phyloP scores from a whole-genome alignment of 2,113 vertebrate genomes.

The Hippocampus zosterae region DNA sequence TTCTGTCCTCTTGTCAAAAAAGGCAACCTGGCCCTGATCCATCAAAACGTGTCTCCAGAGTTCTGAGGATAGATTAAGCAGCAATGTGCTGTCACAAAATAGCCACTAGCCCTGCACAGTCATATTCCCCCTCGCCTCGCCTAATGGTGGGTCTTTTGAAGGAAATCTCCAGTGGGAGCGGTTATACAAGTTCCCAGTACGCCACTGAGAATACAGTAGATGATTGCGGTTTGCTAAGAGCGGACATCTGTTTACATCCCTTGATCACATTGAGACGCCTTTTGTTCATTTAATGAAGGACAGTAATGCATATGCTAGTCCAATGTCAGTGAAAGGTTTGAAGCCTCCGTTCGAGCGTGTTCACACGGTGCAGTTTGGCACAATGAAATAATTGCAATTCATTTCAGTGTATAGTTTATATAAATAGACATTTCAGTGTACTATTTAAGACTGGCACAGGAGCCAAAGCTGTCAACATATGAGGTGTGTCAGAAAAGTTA shows the following conservation, averaged over 20 bases:
- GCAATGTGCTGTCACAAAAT: conserved; percentile 44
- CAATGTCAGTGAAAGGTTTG: not conserved
- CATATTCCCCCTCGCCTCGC: conserved; percentile 5
- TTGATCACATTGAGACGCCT: not conserved
- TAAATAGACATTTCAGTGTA: too few species aligned
- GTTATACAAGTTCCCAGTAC: conserved; percentile 18
- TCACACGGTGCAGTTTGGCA: not conserved
- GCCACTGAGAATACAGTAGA: conserved; percentile 26
- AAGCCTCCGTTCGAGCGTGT: not conserved
- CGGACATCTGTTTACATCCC: not conserved
- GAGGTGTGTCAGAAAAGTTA: not conserved
- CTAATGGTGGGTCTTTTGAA: conserved; percentile 41
- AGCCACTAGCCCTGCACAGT: conserved; percentile 25
- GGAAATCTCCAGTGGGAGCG: conserved; percentile 39
- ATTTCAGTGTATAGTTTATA: too few species aligned
- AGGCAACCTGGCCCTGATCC: conserved; percentile 56
- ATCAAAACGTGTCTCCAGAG: conserved; percentile 53
- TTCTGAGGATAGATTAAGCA: conserved; percentile 44
- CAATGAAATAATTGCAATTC: too few species aligned
- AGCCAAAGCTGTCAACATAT: not conserved
- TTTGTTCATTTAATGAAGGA: conserved; percentile 13
- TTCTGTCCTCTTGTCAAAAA: conserved; percentile 22
- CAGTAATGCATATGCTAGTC: not conserved
- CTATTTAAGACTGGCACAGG: not conserved
- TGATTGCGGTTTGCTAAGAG: conserved; percentile 28